Percentiles rank a stretch among this genome's conserved stretches.
Evolutionary conservation across 2,113 vertebrate species (phyloP).

Genomic region (Phycodurus eques): DNA sequence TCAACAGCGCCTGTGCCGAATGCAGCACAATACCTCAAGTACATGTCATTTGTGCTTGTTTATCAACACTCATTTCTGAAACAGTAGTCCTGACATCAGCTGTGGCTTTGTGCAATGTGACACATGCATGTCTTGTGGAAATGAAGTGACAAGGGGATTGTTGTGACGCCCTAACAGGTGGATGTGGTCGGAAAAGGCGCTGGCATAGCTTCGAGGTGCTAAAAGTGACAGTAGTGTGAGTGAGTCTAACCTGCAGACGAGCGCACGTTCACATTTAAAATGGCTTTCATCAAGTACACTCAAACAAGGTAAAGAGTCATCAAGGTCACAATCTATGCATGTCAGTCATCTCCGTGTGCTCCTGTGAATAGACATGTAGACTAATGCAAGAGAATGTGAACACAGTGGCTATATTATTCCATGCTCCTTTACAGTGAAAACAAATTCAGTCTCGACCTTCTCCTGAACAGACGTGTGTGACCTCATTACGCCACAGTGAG

Average conservation of each 20-base stretch:
- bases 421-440: constrained; percentile 36
- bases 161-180: constrained; percentile 39
- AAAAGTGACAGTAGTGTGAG: constrained; percentile 46
- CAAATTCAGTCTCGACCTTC: constrained; percentile 48
- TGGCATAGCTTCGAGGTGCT: constrained; percentile 32
- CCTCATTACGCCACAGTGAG: constrained; percentile 3
- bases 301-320: neutral
- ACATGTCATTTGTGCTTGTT: neutral
- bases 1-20: neutral
- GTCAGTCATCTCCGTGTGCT: neutral
- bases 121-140: constrained; percentile 26
- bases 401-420: constrained; percentile 15
- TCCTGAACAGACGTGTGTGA: constrained; percentile 32
- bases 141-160: constrained; percentile 26
- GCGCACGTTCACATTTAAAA: neutral
- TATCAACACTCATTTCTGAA: neutral
- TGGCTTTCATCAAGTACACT: neutral
- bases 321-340: neutral
- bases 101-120: constrained; percentile 6
- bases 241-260: constrained; percentile 4
- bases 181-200: constrained; percentile 16
- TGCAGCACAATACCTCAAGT: neutral
- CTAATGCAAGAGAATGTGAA: neutral
- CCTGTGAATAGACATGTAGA: neutral
- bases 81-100: constrained; percentile 11